phyloP scores from a whole-genome alignment of 2,888 invertebrate species.

The Noctua comes region DNA sequence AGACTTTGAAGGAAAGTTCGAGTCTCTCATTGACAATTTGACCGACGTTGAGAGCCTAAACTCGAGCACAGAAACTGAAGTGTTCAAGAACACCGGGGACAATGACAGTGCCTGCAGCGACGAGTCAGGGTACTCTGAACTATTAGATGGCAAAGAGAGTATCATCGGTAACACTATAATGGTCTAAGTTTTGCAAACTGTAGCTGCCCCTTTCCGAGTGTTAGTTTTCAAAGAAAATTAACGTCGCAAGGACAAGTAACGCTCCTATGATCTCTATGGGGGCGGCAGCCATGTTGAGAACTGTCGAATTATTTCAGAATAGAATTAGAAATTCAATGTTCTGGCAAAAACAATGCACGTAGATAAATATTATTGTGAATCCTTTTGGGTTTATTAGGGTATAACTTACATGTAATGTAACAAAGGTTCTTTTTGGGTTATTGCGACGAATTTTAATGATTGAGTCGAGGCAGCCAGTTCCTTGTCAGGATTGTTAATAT shows the following conservation, averaged over 20 bases:
- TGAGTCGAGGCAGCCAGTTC: constrained; percentile 29
- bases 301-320: constrained; percentile 50
- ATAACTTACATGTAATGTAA: constrained; percentile 60
- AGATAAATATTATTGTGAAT: constrained; percentile 66
- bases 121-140: constrained; percentile 97
- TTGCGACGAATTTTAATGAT: constrained; percentile 41
- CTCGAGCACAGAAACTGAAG: constrained; percentile 87
- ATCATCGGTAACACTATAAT: constrained; percentile 88
- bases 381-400: constrained; percentile 58
- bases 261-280: constrained; percentile 51
- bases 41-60: constrained; percentile 84
- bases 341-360: constrained; percentile 70
- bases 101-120: constrained; percentile 96
- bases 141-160: constrained; percentile 90
- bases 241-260: constrained; percentile 56
- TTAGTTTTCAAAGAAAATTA: constrained; percentile 57
- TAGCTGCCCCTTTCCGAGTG: constrained; percentile 50
- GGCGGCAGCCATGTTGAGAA: constrained; percentile 56
- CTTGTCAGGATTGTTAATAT: constrained; percentile 28
- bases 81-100: constrained; percentile 89
- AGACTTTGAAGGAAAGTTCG: constrained; percentile 83
- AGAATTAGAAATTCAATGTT: constrained; percentile 60
- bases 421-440: constrained; percentile 54
- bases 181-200: constrained; percentile 75
- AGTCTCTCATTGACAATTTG: constrained; percentile 84